These are phyloP conservation scores for Herminia tarsipennalis DNA, from an alignment of 2,888 invertebrate species.

Conservation along the genomic window DNA sequence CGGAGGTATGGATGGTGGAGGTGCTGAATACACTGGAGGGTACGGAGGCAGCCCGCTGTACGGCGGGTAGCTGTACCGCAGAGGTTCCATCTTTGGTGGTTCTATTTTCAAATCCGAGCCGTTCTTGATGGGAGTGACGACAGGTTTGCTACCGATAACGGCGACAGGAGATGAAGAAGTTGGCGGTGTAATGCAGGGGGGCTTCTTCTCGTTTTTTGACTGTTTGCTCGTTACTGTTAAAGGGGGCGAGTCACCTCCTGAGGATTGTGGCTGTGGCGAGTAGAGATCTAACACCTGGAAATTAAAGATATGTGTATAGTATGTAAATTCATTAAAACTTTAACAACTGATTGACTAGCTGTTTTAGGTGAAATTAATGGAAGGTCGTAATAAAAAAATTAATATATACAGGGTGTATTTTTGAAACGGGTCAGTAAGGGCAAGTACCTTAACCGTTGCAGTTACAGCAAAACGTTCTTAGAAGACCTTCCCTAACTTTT, in stretches of 20 bases:
- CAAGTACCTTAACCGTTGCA: no score
- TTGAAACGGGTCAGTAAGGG: no score
- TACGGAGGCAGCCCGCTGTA: slow-evolving; percentile 63
- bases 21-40: slow-evolving; percentile 75
- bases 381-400: no score
- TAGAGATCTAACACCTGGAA: slow-evolving; percentile 93
- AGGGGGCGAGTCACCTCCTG: slow-evolving; percentile 89
- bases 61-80: slow-evolving; percentile 63
- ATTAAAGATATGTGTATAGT: neutral
- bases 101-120: slow-evolving; percentile 68
- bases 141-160: slow-evolving; percentile 53
- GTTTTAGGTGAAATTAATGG: no score
- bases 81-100: slow-evolving; percentile 66
- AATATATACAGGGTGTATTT: no score
- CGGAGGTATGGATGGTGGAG: slow-evolving; percentile 60
- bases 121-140: slow-evolving; percentile 73
- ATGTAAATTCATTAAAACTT: no score
- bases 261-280: slow-evolving; percentile 88
- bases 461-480: no score
- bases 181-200: slow-evolving; percentile 80
- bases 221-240: slow-evolving; percentile 74
- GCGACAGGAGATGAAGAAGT: slow-evolving; percentile 79
- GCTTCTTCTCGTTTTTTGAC: slow-evolving; percentile 85
- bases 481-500: no score
- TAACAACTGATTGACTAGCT: no score